These are phyloP conservation scores for Oreamnos americanus DNA, from an alignment of 2,113 vertebrate species.

Conservation along the genomic window DNA sequence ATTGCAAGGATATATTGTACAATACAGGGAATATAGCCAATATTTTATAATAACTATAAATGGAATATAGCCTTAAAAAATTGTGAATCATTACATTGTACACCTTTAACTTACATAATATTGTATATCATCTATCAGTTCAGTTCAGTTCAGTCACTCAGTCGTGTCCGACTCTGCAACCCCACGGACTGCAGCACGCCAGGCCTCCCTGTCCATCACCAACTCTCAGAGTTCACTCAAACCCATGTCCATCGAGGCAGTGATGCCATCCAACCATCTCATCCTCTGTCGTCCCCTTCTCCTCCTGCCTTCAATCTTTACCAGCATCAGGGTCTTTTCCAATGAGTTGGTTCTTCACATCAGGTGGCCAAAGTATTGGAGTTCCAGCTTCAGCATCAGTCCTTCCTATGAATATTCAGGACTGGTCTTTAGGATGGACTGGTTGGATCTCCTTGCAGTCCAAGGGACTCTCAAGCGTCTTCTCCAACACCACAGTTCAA, in stretches of 20 bases:
- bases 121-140: background rate
- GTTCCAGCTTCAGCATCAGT: background rate
- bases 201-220: background rate
- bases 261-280: background rate
- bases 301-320: background rate
- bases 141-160: background rate
- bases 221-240: background rate
- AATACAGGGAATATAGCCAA: background rate
- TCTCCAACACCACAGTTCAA: background rate
- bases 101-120: background rate
- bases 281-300: background rate
- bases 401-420: background rate
- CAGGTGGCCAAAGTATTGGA: background rate
- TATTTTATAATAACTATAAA: background rate
- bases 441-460: background rate
- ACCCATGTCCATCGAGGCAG: background rate
- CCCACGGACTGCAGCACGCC: background rate
- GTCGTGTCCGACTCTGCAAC: background rate
- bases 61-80: background rate
- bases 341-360: background rate
- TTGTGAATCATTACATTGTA: background rate
- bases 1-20: background rate
- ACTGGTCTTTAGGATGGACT: background rate
- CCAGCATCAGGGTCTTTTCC: background rate
- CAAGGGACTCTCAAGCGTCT: background rate